Evolutionary conservation across 2,113 vertebrate species (phyloP).

Genomic region (Serinus canaria): DNA sequence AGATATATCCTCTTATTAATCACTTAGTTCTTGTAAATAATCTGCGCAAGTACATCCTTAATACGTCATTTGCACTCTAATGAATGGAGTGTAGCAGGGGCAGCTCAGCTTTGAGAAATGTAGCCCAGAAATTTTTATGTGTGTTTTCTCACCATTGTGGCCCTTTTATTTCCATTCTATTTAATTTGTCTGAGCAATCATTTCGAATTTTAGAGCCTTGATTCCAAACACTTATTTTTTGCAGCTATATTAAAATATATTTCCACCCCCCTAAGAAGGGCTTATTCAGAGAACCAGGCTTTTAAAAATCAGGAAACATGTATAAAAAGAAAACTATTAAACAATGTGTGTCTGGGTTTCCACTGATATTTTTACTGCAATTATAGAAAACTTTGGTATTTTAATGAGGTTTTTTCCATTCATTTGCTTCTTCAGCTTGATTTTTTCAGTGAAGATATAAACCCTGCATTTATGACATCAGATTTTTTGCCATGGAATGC

Average conservation of each 20-base stretch:
- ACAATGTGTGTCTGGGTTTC: slow-evolving; percentile 24
- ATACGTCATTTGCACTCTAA: slow-evolving; percentile 63
- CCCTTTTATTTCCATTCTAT: slow-evolving; percentile 6
- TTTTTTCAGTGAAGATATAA: slow-evolving; percentile 47
- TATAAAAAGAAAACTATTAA: slow-evolving; percentile 45
- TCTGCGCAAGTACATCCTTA: slow-evolving; percentile 67
- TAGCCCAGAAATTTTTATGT: slow-evolving; percentile 54
- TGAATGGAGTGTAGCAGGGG: slow-evolving; percentile 44
- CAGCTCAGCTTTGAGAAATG: slow-evolving; percentile 45
- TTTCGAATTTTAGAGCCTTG: slow-evolving; percentile 51
- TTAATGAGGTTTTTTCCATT: background rate
- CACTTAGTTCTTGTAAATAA: slow-evolving; percentile 76
- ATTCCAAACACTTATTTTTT: slow-evolving; percentile 50
- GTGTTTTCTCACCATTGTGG: slow-evolving; percentile 42
- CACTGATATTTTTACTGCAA: slow-evolving; percentile 18
- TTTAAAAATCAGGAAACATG: slow-evolving; percentile 41
- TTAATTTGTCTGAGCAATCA: slow-evolving; percentile 49
- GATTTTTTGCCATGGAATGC: slow-evolving; percentile 54
- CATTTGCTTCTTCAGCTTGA: background rate
- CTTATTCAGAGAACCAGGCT: slow-evolving; percentile 9
- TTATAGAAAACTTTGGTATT: slow-evolving; percentile 37
- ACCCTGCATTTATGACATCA: slow-evolving; percentile 22
- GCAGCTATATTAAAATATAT: slow-evolving; percentile 5
- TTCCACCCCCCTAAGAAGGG: background rate
- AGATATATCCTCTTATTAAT: slow-evolving; percentile 70